Percentiles rank a stretch among this genome's conserved stretches.
phyloP scores from a whole-genome alignment of 2,797 vertebrate species.

The Dendrocincla fuliginosa region DNA sequence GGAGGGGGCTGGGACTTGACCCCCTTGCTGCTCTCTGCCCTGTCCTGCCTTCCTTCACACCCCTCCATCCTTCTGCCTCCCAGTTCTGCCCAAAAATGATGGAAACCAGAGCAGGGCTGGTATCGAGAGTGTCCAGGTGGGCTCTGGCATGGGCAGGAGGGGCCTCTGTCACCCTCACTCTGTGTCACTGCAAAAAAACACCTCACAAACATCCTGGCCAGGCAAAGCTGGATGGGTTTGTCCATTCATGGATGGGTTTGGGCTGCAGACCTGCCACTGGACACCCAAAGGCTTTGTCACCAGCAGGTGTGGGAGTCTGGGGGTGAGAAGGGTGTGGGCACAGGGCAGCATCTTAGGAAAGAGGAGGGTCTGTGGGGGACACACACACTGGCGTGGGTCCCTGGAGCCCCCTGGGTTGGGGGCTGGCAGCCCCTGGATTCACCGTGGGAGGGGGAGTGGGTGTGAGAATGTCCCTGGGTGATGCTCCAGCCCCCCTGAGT shows the following conservation, averaged over 20 bases:
- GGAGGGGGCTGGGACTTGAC: background rate
- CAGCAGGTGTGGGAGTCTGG: rapidly evolving
- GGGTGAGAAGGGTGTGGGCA: rapidly evolving
- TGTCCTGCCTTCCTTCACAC: background rate
- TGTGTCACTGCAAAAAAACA: background rate
- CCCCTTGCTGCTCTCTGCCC: background rate
- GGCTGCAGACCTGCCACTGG: background rate
- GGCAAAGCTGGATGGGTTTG: background rate
- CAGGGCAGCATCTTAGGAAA: background rate
- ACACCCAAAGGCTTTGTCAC: background rate
- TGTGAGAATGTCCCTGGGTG: background rate
- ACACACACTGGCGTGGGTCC: rapidly evolving
- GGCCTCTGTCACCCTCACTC: background rate
- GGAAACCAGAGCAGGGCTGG: rapidly evolving
- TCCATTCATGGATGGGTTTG: background rate
- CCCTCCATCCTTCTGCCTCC: background rate
- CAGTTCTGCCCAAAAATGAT: background rate
- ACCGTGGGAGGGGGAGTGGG: background rate
- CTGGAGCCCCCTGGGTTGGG: rapidly evolving
- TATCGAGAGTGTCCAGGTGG: background rate
- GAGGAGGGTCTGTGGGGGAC: background rate
- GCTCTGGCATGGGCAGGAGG: background rate
- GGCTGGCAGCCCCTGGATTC: background rate
- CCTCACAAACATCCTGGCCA: background rate
- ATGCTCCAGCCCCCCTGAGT: background rate